These are phyloP conservation scores for Leptoteleia sp. DNA, from an alignment of 1,140 invertebrate species.

Conservation along the genomic window DNA sequence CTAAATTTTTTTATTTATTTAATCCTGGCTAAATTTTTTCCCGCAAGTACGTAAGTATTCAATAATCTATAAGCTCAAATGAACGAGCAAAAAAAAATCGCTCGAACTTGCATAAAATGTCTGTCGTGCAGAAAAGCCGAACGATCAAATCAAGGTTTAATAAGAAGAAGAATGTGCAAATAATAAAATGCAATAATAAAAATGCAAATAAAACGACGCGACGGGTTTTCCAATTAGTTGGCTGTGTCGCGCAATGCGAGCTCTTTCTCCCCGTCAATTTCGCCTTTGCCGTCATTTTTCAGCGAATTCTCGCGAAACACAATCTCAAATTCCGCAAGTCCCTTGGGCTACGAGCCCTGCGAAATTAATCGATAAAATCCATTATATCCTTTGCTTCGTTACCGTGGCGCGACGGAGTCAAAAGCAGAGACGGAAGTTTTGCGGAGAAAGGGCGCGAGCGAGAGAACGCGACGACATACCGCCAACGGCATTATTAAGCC, in stretches of 20 bases:
- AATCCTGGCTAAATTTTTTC: too few species aligned
- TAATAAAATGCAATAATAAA: constrained; percentile 54
- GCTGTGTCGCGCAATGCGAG: constrained; percentile 16
- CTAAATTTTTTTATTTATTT: too few species aligned
- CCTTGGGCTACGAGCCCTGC: constrained; percentile 32
- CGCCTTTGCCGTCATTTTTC: constrained; percentile 37
- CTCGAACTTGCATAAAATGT: too few species aligned
- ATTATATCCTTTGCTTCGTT: constrained; percentile 54
- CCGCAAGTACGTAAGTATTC: too few species aligned
- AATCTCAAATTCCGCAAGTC: constrained; percentile 47
- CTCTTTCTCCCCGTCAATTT: constrained; percentile 30
- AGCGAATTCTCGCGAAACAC: constrained; percentile 51
- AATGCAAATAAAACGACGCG: constrained; percentile 45
- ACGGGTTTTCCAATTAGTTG: constrained; percentile 48
- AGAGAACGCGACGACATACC: constrained; percentile 17
- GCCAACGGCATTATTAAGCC: constrained; percentile 52
- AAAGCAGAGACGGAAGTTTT: constrained; percentile 17
- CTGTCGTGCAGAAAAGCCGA: too few species aligned
- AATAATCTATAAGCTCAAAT: too few species aligned
- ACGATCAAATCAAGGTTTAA: too few species aligned
- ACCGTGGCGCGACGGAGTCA: constrained; percentile 7
- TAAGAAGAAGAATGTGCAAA: too few species aligned
- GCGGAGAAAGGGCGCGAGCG: constrained; percentile 17
- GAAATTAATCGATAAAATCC: constrained; percentile 65
- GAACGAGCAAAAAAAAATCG: too few species aligned